phyloP scores from a whole-genome alignment of 2,113 vertebrate species.

The Conger conger region DNA sequence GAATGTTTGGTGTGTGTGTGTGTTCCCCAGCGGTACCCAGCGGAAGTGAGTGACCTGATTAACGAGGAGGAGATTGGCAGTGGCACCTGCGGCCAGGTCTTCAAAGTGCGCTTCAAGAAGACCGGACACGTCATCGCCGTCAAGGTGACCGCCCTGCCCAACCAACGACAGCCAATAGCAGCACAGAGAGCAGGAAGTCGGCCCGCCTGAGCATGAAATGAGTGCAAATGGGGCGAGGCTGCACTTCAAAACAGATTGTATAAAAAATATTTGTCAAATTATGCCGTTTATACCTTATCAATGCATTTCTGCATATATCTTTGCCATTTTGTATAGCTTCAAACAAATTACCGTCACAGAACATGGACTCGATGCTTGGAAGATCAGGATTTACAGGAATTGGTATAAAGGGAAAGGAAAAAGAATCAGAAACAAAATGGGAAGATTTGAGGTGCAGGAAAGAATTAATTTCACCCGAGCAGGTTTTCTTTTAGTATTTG shows the following conservation, averaged over 20 bases:
- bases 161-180: neutral
- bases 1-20: neutral
- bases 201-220: neutral
- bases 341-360: no score
- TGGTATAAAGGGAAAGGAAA: no score
- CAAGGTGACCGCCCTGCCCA: slow-evolving; percentile 71
- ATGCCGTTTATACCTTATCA: no score
- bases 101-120: slow-evolving; percentile 91
- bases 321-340: no score
- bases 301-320: no score
- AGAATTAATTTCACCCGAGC: neutral
- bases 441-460: neutral
- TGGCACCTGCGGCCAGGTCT: slow-evolving; percentile 93
- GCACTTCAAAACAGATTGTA: neutral
- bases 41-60: slow-evolving; percentile 87
- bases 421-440: no score
- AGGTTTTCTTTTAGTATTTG: neutral
- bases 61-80: slow-evolving; percentile 92
- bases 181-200: neutral
- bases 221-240: neutral
- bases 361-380: no score
- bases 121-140: slow-evolving; percentile 86
- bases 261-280: neutral
- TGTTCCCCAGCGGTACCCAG: slow-evolving; percentile 79
- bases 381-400: no score